Evolutionary conservation across 2,113 vertebrate genomes (phyloP).

Genomic region (Mobula birostris): DNA sequence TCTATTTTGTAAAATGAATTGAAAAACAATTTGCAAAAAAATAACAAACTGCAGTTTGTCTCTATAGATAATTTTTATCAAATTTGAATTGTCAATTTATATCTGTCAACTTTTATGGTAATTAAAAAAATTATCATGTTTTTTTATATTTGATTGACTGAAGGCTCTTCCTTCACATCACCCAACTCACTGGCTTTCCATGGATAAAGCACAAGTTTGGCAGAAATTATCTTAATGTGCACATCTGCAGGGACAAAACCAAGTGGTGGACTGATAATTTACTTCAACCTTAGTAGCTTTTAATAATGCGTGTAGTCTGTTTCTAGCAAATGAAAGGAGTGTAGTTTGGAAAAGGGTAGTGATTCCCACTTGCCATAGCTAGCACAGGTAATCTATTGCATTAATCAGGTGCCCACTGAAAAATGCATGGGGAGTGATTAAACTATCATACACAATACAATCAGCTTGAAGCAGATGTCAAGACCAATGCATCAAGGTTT

Average conservation of each 20-base stretch:
- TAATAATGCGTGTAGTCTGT: background rate
- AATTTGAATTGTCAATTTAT: background rate
- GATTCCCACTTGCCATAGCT: constrained; percentile 48
- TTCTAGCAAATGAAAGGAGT: constrained; percentile 38
- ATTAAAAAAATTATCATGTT: background rate
- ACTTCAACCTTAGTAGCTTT: constrained; percentile 16
- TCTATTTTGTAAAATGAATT: background rate
- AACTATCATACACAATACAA: constrained; percentile 64
- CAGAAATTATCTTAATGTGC: background rate
- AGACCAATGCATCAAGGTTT: constrained; percentile 69
- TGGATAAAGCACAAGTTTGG: background rate
- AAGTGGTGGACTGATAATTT: background rate
- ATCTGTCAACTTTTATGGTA: background rate
- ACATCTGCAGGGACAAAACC: background rate
- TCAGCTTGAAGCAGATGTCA: constrained; percentile 65
- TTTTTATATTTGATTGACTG: background rate
- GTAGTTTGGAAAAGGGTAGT: constrained; percentile 44
- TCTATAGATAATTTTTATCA: background rate
- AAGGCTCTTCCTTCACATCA: background rate
- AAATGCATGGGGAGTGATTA: constrained; percentile 66
- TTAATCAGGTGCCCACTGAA: constrained; percentile 62
- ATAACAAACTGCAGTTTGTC: background rate
- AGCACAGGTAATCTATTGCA: constrained; percentile 63
- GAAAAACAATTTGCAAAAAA: background rate
- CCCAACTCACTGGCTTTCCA: background rate